phyloP scores from a whole-genome alignment of 2,797 vertebrate species.

The Enteromius radiatus region DNA sequence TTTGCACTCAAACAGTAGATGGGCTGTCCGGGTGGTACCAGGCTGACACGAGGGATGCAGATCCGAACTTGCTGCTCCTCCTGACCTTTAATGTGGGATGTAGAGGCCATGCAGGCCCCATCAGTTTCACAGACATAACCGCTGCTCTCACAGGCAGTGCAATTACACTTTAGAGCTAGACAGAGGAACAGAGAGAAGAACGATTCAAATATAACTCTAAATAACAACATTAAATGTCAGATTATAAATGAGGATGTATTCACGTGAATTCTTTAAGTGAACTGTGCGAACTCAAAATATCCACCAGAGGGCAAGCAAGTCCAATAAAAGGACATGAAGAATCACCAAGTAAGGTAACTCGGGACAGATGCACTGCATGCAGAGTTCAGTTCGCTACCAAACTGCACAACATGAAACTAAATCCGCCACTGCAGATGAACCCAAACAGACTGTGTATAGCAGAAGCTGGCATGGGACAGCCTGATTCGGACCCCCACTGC shows the following conservation, averaged over 20 bases:
- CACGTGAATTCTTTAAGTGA: not conserved
- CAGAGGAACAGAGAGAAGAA: slow-evolving; percentile 5
- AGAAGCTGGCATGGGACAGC: slow-evolving; percentile 66
- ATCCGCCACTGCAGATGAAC: slow-evolving; percentile 81
- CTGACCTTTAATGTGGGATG: slow-evolving; percentile 84
- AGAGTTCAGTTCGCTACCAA: slow-evolving; percentile 63
- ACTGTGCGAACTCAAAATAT: slow-evolving; percentile 22
- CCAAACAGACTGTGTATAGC: slow-evolving; percentile 76
- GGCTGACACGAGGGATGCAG: slow-evolving; percentile 85
- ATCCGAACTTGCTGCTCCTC: slow-evolving; percentile 88
- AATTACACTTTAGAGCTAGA: slow-evolving; percentile 88
- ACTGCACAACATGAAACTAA: slow-evolving; percentile 78
- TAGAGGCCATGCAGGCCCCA: slow-evolving; percentile 96
- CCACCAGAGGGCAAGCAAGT: slow-evolving; percentile 68
- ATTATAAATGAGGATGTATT: not conserved
- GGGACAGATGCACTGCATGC: slow-evolving; percentile 49
- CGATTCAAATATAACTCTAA: not conserved
- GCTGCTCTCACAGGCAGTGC: slow-evolving; percentile 89
- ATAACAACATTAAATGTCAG: not conserved
- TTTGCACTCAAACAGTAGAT: slow-evolving; percentile 94
- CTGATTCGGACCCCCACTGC: slow-evolving; percentile 67
- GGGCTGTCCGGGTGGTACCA: slow-evolving; percentile 92
- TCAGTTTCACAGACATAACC: slow-evolving; percentile 95
- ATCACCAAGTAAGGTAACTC: slow-evolving; percentile 13
- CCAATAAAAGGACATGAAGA: slow-evolving; percentile 9